These are phyloP conservation scores for Noctua janthe DNA, from an alignment of 2,888 invertebrate genomes.

Conservation along the genomic window DNA sequence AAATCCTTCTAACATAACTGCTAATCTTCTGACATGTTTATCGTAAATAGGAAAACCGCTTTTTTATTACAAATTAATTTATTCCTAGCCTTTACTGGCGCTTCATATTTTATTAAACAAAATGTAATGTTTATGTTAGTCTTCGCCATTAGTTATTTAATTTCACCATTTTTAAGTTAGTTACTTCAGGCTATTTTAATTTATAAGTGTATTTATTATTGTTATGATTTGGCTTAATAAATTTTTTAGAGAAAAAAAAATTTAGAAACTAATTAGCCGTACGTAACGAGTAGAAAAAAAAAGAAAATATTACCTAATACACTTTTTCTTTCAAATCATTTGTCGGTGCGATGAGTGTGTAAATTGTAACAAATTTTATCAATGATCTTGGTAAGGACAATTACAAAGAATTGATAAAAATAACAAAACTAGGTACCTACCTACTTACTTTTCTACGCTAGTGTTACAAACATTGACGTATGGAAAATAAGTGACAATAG, in stretches of 20 bases:
- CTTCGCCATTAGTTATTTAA: background rate
- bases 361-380: too few relatives aligned
- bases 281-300: too few relatives aligned
- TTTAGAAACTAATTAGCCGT: background rate
- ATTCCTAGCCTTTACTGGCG: constrained; percentile 4
- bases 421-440: background rate
- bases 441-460: background rate
- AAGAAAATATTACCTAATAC: too few relatives aligned
- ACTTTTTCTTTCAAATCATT: too few relatives aligned
- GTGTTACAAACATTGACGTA: too few relatives aligned
- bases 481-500: background rate
- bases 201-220: too few relatives aligned
- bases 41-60: background rate
- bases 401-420: background rate
- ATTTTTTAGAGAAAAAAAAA: too few relatives aligned
- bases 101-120: constrained; percentile 1
- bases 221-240: too few relatives aligned
- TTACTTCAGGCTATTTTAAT: too few relatives aligned
- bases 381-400: background rate
- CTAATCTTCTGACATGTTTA: constrained; percentile 5
- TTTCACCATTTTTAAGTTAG: background rate
- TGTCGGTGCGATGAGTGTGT: too few relatives aligned
- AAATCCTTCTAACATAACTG: constrained; percentile 19
- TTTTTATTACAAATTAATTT: background rate
- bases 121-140: background rate